Base-by-base conservation (phyloP, 2,888 invertebrate genomes). In the Sesamia inferens region DNA sequence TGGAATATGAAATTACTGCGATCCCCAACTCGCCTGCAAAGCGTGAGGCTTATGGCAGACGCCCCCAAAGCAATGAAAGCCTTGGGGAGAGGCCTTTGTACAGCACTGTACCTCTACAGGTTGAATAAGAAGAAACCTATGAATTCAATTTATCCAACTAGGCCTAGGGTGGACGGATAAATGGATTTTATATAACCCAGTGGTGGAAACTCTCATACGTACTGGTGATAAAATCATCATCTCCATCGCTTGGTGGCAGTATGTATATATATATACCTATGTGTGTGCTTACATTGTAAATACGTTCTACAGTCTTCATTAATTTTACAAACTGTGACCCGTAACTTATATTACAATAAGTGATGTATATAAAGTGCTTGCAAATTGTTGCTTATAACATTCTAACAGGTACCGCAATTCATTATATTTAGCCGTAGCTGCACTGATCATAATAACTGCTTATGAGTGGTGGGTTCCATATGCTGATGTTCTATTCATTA, bases 301-400 rank as follows among this genome's bases (percentile, higher is more conserved):
- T 62, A 61, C 14, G 16, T 14, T 48, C 13, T 6, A n/a, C 6
- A 5, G 42, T 47, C 55, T 54, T 11, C 42, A 24, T n/a, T 14
- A 44, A 51, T 19, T n/a, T 39, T 10, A 68, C 44, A 68, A 58
- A 54, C 39, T 72, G 64, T 63, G 47, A 61, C 54, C 54, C 59
- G 10, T 42, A 54, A 61, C 16, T 61, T 47, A 54, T n/a, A 61
- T 42, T 24, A 61, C 47, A 75, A 72, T 79, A 75, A 79, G 61
- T 55, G 2, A 54, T 48, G 31, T 31, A 31, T 61, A 31, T 16
- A 55, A 72, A 61, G 19, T 11, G 61, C 74, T 79, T 79, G 61
- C 72, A 55, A 72, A 72, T 79, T 75, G 74, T 61, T 74, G 74
- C 59, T 6, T 44, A 24, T 0, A 51, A 44, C 19, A 74, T 44